Conservation (phyloP, 2,797 vertebrate genomes). For the Otolemur crassicaudatus region DNA sequence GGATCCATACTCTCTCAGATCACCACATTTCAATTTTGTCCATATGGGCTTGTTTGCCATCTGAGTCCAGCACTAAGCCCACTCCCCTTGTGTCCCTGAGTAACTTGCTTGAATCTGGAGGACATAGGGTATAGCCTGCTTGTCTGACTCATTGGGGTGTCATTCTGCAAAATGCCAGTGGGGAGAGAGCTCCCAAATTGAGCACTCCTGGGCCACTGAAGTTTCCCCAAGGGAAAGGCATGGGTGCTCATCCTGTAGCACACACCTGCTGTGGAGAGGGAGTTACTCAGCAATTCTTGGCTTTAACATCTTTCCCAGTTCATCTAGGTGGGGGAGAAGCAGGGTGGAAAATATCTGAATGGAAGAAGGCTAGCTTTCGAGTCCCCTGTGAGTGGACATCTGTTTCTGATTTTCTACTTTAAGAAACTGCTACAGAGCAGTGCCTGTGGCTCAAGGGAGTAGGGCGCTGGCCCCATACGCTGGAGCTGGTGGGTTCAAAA, state of each 20-base stretch:
- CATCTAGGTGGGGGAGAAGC: too few relatives aligned
- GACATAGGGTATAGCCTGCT: not conserved
- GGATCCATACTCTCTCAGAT: not conserved
- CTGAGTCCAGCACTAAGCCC: not conserved
- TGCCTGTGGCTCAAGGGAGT: too few relatives aligned
- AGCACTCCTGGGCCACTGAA: not conserved
- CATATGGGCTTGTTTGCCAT: not conserved
- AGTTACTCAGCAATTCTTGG: not conserved
- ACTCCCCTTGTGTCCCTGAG: not conserved
- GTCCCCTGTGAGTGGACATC: not conserved
- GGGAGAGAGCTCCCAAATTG: not conserved
- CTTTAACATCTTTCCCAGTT: not conserved
- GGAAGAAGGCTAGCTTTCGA: not conserved
- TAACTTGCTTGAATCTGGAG: not conserved
- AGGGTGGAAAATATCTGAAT: too few relatives aligned
- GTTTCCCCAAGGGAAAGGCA: not conserved
- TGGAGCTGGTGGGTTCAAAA: too few relatives aligned
- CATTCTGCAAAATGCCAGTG: not conserved
- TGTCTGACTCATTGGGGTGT: not conserved
- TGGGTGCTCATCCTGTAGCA: not conserved
- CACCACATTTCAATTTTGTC: not conserved
- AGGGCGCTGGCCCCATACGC: too few relatives aligned
- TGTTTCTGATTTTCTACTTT: slow-evolving; percentile 24
- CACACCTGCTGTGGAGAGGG: not conserved
- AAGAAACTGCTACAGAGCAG: not conserved